A percentile compares a stretch with the other conserved stretches of the same genome.
These are phyloP conservation scores for Oceanodroma tethys DNA, from an alignment of 2,113 vertebrate genomes.

Conservation along the genomic window DNA sequence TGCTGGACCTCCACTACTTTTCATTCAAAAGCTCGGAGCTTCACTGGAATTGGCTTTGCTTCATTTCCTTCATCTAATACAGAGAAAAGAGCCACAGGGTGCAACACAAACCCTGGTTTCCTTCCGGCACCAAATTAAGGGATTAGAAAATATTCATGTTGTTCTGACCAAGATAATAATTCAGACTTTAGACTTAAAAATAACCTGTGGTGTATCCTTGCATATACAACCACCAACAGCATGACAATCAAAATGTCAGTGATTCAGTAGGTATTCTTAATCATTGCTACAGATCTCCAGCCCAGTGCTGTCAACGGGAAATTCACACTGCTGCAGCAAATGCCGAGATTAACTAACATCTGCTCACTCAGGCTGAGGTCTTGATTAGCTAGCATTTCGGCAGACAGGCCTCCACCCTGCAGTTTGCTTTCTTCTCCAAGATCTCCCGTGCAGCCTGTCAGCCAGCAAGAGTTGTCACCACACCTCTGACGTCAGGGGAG, in stretches of 20 bases:
- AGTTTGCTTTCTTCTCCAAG: not conserved
- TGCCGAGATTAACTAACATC: not conserved
- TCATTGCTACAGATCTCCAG: not conserved
- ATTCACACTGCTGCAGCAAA: not conserved
- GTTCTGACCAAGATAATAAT: constrained; percentile 9
- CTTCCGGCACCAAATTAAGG: constrained; percentile 23
- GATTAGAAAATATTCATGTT: constrained; percentile 14
- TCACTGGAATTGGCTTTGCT: constrained; percentile 3
- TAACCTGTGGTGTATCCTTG: not conserved
- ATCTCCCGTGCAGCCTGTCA: not conserved
- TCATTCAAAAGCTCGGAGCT: constrained; percentile 11
- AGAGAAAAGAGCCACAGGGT: not conserved
- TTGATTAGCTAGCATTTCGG: not conserved
- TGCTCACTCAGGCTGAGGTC: not conserved
- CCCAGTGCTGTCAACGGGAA: not conserved
- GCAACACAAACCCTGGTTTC: not conserved
- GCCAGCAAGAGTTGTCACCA: not conserved
- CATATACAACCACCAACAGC: not conserved
- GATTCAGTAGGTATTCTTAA: not conserved
- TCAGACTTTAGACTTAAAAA: constrained; percentile 12
- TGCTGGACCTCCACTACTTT: not conserved
- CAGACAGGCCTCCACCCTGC: not conserved
- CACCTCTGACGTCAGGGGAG: not conserved
- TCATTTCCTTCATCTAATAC: constrained; percentile 44
- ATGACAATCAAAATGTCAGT: not conserved